Base-by-base conservation (phyloP, 2,113 vertebrate genomes). In the Hymenochirus boettgeri region DNA sequence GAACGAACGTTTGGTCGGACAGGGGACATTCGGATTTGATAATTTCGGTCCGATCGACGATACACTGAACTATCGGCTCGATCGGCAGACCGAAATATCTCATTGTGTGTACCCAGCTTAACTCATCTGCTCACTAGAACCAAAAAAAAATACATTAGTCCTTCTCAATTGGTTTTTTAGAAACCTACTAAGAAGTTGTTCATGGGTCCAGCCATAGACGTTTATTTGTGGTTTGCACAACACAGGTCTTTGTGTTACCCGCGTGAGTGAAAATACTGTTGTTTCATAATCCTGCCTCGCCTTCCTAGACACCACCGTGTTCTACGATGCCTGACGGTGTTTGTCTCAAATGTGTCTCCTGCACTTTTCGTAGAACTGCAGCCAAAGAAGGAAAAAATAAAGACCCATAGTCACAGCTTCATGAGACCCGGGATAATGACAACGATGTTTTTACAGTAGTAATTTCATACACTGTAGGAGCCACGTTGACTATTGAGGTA, bases 361-460 rank as follows among this genome's bases (percentile, higher is more conserved):
- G 18, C 51, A 29, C 31, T 29, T 18, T 12, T 22, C 25, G 1
- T 29, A 54, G 5, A 7, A 54, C 17, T 29, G 8, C n/a, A 54
- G 26, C 52, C 13, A n/a, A n/a, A n/a, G n/a, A n/a, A n/a, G n/a
- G n/a, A n/a, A n/a, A n/a, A n/a, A n/a, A n/a, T n/a, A n/a, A n/a
- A 24, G 13, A 51, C n/a, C 23, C 23, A 10, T 18, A 57, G 35
- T n/a, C n/a, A n/a, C 33, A n/a, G 48, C 22, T 9, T 29, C 23
- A 22, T 46, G 35, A 31, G 31, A 31, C 62, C 62, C 18, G 10
- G 17, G 26, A 56, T 65, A 46, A 65, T 33, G 47, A 18, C 39
- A 65, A 23, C 62, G 45, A 31, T 56, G 62, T 48, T 57, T 27
- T 42, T 24, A 18, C 26, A 12, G 27, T 35, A 27, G 11, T 23